Conservation (phyloP, 2,797 vertebrate genomes). For the Centropyge bicolor region DNA sequence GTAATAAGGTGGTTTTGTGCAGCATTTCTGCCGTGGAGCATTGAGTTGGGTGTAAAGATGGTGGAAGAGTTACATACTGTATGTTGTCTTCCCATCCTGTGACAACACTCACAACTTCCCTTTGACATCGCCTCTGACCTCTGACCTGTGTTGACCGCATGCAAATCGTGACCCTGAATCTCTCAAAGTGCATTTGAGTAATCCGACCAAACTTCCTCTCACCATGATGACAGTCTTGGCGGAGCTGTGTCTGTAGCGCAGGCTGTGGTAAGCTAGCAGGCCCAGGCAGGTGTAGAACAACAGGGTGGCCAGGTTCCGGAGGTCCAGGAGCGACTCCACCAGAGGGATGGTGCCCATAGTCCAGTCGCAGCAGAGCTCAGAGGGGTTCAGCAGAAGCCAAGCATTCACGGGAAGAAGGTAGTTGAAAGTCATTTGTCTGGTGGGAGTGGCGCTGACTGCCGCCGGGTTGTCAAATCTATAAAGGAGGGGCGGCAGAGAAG, state of each 20-base stretch:
- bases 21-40: neutral
- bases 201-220: conserved; percentile 57
- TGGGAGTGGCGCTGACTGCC: conserved; percentile 93
- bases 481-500: conserved; percentile 32
- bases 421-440: conserved; percentile 97
- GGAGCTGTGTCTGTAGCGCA: conserved; percentile 90
- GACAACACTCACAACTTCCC: neutral
- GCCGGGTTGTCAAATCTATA: conserved; percentile 99
- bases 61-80: neutral
- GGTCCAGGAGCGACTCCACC: conserved; percentile 93
- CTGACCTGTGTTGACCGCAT: neutral
- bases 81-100: neutral
- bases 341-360: conserved; percentile 99
- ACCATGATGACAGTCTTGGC: conserved; percentile 97
- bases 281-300: conserved; percentile 90
- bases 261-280: conserved; percentile 90
- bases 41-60: neutral
- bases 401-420: conserved; percentile 97
- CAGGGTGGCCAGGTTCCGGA: conserved; percentile 93
- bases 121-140: conserved; percentile 22
- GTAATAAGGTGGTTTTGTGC: neutral
- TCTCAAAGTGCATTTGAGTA: neutral
- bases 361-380: conserved; percentile 98
- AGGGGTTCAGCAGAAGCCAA: conserved; percentile 97
- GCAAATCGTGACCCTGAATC: neutral